phyloP scores from a whole-genome alignment of 2,113 vertebrate genomes.

The Archocentrus centrarchus region DNA sequence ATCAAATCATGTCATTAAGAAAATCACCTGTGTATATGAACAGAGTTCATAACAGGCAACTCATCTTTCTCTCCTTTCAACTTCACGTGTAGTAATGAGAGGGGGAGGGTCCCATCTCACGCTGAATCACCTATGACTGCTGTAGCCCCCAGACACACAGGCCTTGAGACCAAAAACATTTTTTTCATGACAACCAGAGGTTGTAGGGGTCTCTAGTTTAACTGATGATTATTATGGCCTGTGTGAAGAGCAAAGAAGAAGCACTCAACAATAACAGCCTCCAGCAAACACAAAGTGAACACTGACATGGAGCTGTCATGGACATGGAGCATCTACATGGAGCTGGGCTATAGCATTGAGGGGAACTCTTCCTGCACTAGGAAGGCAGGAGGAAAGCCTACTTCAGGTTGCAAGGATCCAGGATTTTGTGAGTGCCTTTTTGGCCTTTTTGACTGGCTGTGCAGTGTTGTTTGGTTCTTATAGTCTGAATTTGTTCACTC shows the following conservation, averaged over 20 bases:
- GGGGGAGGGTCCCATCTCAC: not conserved
- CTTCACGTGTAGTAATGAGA: not conserved
- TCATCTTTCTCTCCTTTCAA: no score
- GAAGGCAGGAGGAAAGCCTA: no score
- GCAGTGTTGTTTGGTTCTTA: not conserved
- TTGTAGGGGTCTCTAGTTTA: not conserved
- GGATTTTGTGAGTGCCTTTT: not conserved
- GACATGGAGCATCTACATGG: not conserved
- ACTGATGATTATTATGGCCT: not conserved
- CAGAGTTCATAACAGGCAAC: not conserved
- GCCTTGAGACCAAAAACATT: not conserved
- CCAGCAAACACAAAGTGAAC: not conserved
- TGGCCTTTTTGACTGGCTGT: not conserved
- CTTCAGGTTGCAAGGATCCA: no score
- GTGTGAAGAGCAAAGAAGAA: no score
- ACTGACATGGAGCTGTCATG: not conserved
- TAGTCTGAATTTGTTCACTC: not conserved
- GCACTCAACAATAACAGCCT: not conserved
- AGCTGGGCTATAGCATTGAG: not conserved
- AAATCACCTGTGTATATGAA: no score
- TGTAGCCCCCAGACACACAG: not conserved
- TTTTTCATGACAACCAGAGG: not conserved
- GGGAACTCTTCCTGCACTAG: no score
- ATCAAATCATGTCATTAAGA: not conserved
- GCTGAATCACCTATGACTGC: not conserved